Percentiles rank a stretch among this genome's conserved stretches.
Evolutionary conservation across 2,888 invertebrate species (phyloP).

Genomic region (Drosophila anomelani): DNA sequence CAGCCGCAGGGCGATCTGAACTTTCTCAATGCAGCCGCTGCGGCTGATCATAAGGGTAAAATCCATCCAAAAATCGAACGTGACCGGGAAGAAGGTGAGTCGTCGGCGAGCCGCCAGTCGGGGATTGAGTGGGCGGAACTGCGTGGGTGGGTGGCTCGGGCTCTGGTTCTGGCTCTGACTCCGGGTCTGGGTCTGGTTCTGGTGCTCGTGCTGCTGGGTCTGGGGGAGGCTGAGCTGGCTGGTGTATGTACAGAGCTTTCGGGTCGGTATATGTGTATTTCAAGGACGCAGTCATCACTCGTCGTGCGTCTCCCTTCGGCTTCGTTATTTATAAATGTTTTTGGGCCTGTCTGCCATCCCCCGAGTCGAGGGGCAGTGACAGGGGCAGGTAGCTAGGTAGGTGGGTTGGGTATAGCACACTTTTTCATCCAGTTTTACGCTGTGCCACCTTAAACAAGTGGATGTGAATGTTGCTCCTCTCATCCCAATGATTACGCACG

Average conservation of each 20-base stretch:
- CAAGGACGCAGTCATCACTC: conserved; percentile 75
- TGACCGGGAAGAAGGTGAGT: conserved; percentile 85
- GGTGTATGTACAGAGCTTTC: conserved; percentile 36
- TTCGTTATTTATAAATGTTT: conserved; percentile 62
- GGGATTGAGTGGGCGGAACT: conserved; percentile 15
- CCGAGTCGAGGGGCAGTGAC: conserved; percentile 20
- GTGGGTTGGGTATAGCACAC: conserved; percentile 46
- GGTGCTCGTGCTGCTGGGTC: conserved; percentile 4
- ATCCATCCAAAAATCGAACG: conserved; percentile 85
- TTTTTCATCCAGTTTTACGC: conserved; percentile 46
- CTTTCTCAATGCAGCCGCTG: conserved; percentile 84
- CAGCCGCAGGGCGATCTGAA: conserved; percentile 85
- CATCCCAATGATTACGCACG: conserved; percentile 26
- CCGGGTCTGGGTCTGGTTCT: conserved; percentile 3
- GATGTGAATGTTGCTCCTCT: conserved; percentile 34
- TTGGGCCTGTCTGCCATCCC: conserved; percentile 51
- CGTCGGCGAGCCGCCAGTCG: conserved; percentile 44
- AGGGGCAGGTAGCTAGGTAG: conserved; percentile 12
- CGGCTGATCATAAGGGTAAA: conserved; percentile 85
- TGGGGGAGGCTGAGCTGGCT: conserved; percentile 22
- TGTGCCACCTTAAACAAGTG: conserved; percentile 41
- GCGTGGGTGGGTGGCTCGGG: conserved; percentile 6
- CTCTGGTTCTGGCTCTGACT: background rate
- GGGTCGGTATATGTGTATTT: conserved; percentile 64
- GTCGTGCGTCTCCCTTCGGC: conserved; percentile 62